These are phyloP conservation scores for Podiceps cristatus DNA, from an alignment of 2,113 vertebrate species.

Conservation along the genomic window DNA sequence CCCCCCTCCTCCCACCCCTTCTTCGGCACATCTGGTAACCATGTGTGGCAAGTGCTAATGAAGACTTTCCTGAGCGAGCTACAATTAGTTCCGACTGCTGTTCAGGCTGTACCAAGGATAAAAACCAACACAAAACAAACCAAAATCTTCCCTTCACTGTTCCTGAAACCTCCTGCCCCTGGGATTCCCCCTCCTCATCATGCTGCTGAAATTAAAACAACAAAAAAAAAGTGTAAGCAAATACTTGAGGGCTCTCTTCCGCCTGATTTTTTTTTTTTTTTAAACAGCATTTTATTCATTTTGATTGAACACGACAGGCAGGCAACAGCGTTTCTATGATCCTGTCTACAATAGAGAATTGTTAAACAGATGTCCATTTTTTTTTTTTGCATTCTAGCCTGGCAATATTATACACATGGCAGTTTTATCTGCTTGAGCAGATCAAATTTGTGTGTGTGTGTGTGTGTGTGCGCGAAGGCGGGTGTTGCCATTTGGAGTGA, in stretches of 20 bases:
- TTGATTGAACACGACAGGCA: slow-evolving; percentile 74
- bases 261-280: background rate
- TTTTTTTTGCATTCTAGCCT: background rate
- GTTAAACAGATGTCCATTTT: slow-evolving; percentile 72
- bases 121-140: slow-evolving; percentile 31
- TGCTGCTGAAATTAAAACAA: slow-evolving; percentile 49
- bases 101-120: slow-evolving; percentile 41
- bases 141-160: slow-evolving; percentile 55
- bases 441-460: slow-evolving; percentile 61
- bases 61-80: slow-evolving; percentile 93
- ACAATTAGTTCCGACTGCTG: slow-evolving; percentile 91
- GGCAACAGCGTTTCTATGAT: slow-evolving; percentile 56
- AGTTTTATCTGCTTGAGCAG: slow-evolving; percentile 78
- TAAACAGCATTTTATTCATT: slow-evolving; percentile 60
- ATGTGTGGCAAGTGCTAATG: slow-evolving; percentile 96
- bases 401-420: slow-evolving; percentile 63
- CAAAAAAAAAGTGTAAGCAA: slow-evolving; percentile 51
- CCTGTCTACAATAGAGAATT: slow-evolving; percentile 76
- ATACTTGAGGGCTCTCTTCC: slow-evolving; percentile 51
- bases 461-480: background rate
- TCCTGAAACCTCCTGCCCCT: slow-evolving; percentile 45
- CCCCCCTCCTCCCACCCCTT: slow-evolving; percentile 78
- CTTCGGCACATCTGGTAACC: slow-evolving; percentile 94
- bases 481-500: slow-evolving; percentile 61
- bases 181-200: slow-evolving; percentile 55